Conservation (phyloP, 2,888 invertebrate genomes). For the Brassicogethes aeneus region DNA sequence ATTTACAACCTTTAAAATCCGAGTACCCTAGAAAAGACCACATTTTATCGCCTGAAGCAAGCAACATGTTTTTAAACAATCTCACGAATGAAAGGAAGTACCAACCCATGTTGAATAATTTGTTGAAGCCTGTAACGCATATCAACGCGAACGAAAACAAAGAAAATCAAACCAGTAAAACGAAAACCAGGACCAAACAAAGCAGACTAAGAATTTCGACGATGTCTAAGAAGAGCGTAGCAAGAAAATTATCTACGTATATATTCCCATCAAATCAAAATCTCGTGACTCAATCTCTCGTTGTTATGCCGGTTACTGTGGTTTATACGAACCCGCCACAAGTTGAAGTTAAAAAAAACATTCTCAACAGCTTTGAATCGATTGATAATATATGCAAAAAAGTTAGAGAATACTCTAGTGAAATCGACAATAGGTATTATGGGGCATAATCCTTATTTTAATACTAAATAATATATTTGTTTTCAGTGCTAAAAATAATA, state of each 20-base stretch:
- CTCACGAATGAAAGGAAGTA: constrained; percentile 17
- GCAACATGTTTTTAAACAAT: constrained; percentile 22
- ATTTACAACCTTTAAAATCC: constrained; percentile 24
- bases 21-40: constrained; percentile 28
- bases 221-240: too few species aligned
- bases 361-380: constrained; percentile 22
- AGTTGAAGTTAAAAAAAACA: background rate
- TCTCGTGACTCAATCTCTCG: background rate
- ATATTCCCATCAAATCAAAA: background rate
- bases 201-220: too few species aligned
- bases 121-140: constrained; percentile 9
- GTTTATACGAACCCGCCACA: background rate
- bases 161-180: too few species aligned
- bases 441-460: too few species aligned
- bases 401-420: constrained; percentile 21
- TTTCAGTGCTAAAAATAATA: too few species aligned
- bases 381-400: constrained; percentile 25
- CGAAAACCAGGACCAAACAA: too few species aligned
- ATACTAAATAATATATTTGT: too few species aligned
- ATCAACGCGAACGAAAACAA: background rate
- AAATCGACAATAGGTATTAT: constrained; percentile 6
- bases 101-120: constrained; percentile 13
- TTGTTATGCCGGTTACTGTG: background rate
- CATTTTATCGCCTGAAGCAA: background rate
- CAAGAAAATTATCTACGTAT: background rate